Conservation (phyloP, 2,113 vertebrate genomes). For the Todiramphus saurophagus region DNA sequence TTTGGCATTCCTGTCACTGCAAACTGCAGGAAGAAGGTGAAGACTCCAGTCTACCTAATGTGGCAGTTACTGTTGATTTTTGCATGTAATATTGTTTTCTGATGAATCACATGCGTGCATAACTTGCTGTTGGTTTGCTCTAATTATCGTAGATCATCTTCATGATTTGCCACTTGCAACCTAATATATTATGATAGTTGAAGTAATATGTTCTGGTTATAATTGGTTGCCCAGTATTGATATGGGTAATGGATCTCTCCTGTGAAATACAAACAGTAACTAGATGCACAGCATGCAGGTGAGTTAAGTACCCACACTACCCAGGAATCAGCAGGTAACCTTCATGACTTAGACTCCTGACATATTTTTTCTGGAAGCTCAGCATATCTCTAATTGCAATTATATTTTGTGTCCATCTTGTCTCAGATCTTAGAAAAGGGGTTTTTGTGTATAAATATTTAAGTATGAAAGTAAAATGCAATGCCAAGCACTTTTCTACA, state of each 20-base stretch:
- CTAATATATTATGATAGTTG: slow-evolving; percentile 60
- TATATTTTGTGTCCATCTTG: slow-evolving; percentile 73
- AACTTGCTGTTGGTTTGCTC: slow-evolving; percentile 19
- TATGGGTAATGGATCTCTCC: slow-evolving; percentile 71
- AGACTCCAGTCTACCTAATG: not conserved
- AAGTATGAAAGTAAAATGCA: slow-evolving; percentile 46
- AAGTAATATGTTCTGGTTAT: slow-evolving; percentile 61
- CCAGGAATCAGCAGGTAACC: slow-evolving; percentile 73
- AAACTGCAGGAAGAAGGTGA: slow-evolving; percentile 4
- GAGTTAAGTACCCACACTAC: slow-evolving; percentile 71
- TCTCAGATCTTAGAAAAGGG: slow-evolving; percentile 54
- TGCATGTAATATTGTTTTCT: not conserved
- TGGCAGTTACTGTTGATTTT: slow-evolving; percentile 37
- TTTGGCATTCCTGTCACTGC: not conserved
- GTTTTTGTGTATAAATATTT: slow-evolving; percentile 57
- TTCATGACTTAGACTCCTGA: slow-evolving; percentile 65
- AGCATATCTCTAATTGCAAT: slow-evolving; percentile 77
- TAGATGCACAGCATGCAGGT: slow-evolving; percentile 73
- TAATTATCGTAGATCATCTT: slow-evolving; percentile 67
- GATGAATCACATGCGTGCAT: not conserved
- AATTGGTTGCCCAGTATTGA: slow-evolving; percentile 72
- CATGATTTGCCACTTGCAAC: slow-evolving; percentile 54
- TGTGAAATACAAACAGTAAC: slow-evolving; percentile 74
- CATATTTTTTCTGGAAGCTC: slow-evolving; percentile 69
- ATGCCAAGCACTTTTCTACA: slow-evolving; percentile 16